These are phyloP conservation scores for Gasterosteus aculeatus DNA, from an alignment of 2,113 vertebrate genomes.

Conservation along the genomic window DNA sequence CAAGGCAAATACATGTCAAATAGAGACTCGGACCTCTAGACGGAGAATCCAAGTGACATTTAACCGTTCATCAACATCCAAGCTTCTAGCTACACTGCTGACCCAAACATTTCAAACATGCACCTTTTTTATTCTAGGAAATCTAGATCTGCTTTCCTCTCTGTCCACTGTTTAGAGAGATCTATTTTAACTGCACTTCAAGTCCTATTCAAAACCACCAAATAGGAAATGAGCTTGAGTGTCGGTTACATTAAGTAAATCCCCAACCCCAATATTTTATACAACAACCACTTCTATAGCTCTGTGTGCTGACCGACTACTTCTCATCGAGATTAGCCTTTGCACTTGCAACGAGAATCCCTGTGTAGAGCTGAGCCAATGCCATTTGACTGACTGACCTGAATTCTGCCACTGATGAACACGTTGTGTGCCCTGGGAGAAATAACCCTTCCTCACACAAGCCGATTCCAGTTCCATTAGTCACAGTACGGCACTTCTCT, in stretches of 20 bases:
- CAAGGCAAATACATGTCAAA: slow-evolving; percentile 16
- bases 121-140: too few relatives aligned
- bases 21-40: slow-evolving; percentile 41
- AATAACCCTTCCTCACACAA: slow-evolving; percentile 18
- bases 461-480: slow-evolving; percentile 40
- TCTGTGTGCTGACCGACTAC: neutral
- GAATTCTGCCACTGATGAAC: slow-evolving; percentile 35
- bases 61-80: slow-evolving; percentile 41
- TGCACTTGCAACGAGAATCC: neutral
- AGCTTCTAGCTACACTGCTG: neutral
- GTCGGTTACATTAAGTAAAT: slow-evolving; percentile 20
- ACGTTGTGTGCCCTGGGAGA: slow-evolving; percentile 27
- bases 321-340: slow-evolving; percentile 20
- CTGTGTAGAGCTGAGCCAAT: slow-evolving; percentile 1
- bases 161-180: neutral
- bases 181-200: slow-evolving; percentile 31
- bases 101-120: too few relatives aligned
- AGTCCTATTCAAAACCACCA: slow-evolving; percentile 40
- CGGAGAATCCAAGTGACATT: slow-evolving; percentile 41
- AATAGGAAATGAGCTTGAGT: slow-evolving; percentile 46
- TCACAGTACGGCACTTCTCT: slow-evolving; percentile 38
- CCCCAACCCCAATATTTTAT: slow-evolving; percentile 4
- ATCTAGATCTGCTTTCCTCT: neutral
- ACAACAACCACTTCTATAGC: neutral
- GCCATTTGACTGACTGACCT: slow-evolving; percentile 51